A percentile compares a stretch with the other conserved stretches of the same genome.
These are phyloP conservation scores for Noctua comes DNA, from an alignment of 2,888 invertebrate species.

Conservation along the genomic window DNA sequence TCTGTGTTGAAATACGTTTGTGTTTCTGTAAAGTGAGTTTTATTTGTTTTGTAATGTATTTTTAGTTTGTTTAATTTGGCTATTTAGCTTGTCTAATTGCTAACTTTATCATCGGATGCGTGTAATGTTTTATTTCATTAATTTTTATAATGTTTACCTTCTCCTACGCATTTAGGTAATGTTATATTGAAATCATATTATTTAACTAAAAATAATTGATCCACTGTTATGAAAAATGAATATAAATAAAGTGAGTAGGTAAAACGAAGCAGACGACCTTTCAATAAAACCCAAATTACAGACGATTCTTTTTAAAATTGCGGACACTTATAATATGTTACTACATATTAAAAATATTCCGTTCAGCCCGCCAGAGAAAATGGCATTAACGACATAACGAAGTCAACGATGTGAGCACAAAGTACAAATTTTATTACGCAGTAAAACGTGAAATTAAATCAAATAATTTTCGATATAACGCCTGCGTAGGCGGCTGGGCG, in stretches of 20 bases:
- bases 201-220: not conserved
- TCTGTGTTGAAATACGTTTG: conserved; percentile 40
- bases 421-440: conserved; percentile 70
- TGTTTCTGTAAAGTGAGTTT: conserved; percentile 30
- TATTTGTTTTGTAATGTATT: conserved; percentile 41
- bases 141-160: not conserved
- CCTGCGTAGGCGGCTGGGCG: conserved; percentile 37
- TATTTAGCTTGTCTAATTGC: conserved; percentile 14
- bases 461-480: conserved; percentile 68
- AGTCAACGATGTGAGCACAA: conserved; percentile 60
- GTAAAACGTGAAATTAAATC: conserved; percentile 73
- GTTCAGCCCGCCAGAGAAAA: conserved; percentile 36
- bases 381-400: conserved; percentile 35
- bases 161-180: not conserved
- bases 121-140: not conserved
- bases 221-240: not conserved
- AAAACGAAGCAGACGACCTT: not conserved
- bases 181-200: not conserved
- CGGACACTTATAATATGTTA: not conserved
- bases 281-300: not conserved
- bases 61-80: conserved; percentile 9
- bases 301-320: not conserved
- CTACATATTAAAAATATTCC: conserved; percentile 39
- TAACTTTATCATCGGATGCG: not conserved
- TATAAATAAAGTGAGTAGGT: not conserved